These are phyloP conservation scores for Paguma larvata DNA, from an alignment of 2,797 vertebrate species.

Conservation along the genomic window DNA sequence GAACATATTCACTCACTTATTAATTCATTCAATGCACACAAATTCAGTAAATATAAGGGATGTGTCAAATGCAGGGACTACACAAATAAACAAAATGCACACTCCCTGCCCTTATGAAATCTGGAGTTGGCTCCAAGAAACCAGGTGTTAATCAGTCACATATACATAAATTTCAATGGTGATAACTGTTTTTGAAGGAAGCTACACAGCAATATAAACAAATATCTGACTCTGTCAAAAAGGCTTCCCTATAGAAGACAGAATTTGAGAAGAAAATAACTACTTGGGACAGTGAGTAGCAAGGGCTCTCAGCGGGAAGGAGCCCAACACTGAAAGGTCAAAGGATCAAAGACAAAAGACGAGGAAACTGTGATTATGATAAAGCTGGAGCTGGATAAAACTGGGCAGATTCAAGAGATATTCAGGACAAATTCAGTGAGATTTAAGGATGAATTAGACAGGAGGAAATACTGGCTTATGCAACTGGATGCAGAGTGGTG, in stretches of 20 bases:
- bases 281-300: not conserved
- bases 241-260: not conserved
- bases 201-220: not conserved
- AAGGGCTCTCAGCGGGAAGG: not conserved
- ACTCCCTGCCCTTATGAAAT: not conserved
- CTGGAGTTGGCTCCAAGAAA: not conserved
- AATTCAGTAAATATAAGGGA: constrained; percentile 8
- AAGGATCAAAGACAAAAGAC: not conserved
- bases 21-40: not conserved
- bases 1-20: not conserved
- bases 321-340: constrained; percentile 15
- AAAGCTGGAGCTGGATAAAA: not conserved
- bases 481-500: not conserved
- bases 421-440: not conserved
- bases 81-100: not conserved
- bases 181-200: not conserved
- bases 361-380: not conserved
- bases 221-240: not conserved
- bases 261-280: not conserved
- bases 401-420: not conserved
- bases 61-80: not conserved
- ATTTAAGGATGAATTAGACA: not conserved
- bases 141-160: not conserved
- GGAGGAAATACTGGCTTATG: not conserved
- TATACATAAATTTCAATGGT: not conserved